Evolutionary conservation across 2,888 invertebrate species (phyloP).

Genomic region (Drosophila atroscutellata): DNA sequence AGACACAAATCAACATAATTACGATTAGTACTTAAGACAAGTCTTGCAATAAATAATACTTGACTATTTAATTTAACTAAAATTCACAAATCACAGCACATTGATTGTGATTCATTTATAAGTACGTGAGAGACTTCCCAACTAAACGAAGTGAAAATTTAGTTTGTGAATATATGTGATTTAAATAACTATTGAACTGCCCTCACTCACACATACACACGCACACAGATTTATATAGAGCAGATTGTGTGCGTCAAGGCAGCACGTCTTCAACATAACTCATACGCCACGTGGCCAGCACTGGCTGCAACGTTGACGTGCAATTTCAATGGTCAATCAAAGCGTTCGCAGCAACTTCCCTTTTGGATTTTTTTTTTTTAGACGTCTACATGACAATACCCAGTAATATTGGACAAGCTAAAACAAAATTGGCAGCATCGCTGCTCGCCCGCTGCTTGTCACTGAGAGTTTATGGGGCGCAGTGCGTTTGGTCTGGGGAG

Average conservation of each 20-base stretch:
- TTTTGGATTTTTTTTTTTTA: conserved; percentile 49
- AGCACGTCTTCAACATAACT: conserved; percentile 63
- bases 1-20: neutral
- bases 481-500: neutral
- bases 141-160: neutral
- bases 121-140: neutral
- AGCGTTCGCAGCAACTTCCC: conserved; percentile 53
- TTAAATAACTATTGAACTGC: conserved; percentile 12
- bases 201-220: conserved; percentile 13
- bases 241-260: conserved; percentile 37
- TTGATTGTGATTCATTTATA: neutral
- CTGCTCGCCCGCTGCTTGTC: conserved; percentile 14
- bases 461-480: conserved; percentile 8
- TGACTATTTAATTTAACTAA: neutral
- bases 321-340: conserved; percentile 80
- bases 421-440: conserved; percentile 64
- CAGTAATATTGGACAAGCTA: conserved; percentile 68
- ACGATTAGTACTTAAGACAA: neutral
- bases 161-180: neutral
- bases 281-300: conserved; percentile 65
- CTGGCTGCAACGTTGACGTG: conserved; percentile 55
- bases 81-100: neutral
- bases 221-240: neutral
- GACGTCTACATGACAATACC: conserved; percentile 62
- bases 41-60: neutral